Base-by-base conservation (phyloP, 2,797 vertebrate species). In the Rhinichthys osculus region DNA sequence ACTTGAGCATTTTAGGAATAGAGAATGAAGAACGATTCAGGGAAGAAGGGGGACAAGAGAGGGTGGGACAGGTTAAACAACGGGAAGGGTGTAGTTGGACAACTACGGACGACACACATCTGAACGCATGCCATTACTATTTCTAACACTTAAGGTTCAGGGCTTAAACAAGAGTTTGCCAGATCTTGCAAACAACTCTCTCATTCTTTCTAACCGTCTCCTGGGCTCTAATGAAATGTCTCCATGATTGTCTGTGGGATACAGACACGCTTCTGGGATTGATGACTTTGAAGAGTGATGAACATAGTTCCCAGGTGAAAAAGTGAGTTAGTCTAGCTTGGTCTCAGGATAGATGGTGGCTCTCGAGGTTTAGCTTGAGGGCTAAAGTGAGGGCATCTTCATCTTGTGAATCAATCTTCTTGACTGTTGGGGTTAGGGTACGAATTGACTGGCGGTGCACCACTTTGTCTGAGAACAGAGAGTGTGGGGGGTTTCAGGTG, bases 31-130 rank as follows among this genome's bases (percentile, higher is more conserved):
- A 78, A 86, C 77, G 11, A 73, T 83, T 83, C 69, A 83, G 78
- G 44, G 85, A 71, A 17, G 73, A 71, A 72, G 77, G 44, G 35
- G 59, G 82, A 89, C 89, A 89, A 84, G 73, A 86, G 88, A 87
- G 88, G 81, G 88, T 88, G 81, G 30, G 40, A 11, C 5, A 64
- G 62, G 78, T 90, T 89, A 92, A 78, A 90, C 93, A 90, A 90
- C 87, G 91, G 91, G 87, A 91, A 91, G 89, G 91, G 92, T 88
- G 89, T 89, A 92, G 88, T 81, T 92, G 90, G 88, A 94, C 93
- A 93, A 93, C 88, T 91, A 95, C 91, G 93, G 89, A 95, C 88
- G 83, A 94, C 92, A 94, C 88, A 92, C 90, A 94, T 89, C 91
- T 91, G 89, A 94, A 92, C 90, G 89, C 93, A 93, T 91, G 93